phyloP scores from a whole-genome alignment of 2,888 invertebrate genomes.

The Chloromyia formosa region DNA sequence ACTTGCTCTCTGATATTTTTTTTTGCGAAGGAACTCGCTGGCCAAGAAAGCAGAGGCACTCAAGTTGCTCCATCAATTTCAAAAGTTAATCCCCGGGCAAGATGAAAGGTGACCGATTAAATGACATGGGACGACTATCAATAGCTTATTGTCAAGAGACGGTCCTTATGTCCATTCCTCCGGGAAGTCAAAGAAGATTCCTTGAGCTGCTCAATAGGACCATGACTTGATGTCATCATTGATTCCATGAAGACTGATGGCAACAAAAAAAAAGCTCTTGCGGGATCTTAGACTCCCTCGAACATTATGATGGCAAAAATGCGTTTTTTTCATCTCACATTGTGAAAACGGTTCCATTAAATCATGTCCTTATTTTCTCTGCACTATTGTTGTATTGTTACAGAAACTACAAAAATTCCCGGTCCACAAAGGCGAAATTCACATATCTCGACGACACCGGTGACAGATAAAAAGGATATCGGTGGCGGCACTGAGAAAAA shows the following conservation, averaged over 20 bases:
- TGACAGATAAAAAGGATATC: slow-evolving; percentile 7
- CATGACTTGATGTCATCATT: background rate
- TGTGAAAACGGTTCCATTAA: background rate
- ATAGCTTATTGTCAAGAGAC: background rate
- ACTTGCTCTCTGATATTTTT: no score
- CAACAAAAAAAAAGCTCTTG: background rate
- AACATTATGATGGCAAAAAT: background rate
- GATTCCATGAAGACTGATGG: background rate
- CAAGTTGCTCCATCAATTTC: slow-evolving; percentile 3
- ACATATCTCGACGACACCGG: background rate
- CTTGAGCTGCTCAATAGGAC: slow-evolving; percentile 18
- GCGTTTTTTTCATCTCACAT: no score
- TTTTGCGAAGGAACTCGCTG: no score
- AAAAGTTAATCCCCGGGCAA: slow-evolving; percentile 19
- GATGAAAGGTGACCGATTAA: no score
- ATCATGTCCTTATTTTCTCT: no score
- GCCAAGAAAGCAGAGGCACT: no score
- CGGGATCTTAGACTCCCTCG: slow-evolving; percentile 8
- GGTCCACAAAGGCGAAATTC: slow-evolving; percentile 30
- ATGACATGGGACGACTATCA: no score
- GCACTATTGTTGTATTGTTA: background rate
- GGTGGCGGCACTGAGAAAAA: background rate
- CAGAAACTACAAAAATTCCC: slow-evolving; percentile 20
- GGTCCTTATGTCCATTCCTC: background rate
- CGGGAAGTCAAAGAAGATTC: slow-evolving; percentile 10